These are phyloP conservation scores for Oryzias celebensis DNA, from an alignment of 2,113 vertebrate genomes.

Conservation along the genomic window DNA sequence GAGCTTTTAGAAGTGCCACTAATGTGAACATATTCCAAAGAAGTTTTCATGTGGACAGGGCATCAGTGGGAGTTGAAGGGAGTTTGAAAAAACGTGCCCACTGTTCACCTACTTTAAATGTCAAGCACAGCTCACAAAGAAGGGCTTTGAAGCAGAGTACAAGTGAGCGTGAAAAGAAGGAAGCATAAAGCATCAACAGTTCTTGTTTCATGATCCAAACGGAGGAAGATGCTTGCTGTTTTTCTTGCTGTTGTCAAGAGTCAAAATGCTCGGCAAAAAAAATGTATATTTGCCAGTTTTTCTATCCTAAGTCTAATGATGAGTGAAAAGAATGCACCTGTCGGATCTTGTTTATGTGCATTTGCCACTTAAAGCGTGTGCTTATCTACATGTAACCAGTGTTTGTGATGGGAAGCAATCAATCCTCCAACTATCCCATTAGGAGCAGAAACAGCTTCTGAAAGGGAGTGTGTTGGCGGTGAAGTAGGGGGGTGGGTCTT, in stretches of 20 bases:
- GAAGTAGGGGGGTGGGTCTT: not conserved
- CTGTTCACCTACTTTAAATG: constrained; percentile 18
- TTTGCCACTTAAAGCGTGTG: constrained; percentile 33
- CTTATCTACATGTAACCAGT: constrained; percentile 57
- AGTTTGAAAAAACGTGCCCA: not conserved
- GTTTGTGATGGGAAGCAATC: constrained; percentile 56
- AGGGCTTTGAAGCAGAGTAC: no score
- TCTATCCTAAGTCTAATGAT: constrained; percentile 14
- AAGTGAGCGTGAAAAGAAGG: not conserved
- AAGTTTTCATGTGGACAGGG: not conserved
- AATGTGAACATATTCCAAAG: constrained; percentile 4
- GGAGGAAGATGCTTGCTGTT: not conserved
- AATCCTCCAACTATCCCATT: constrained; percentile 54
- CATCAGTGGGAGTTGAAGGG: not conserved
- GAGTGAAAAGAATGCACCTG: constrained; percentile 7
- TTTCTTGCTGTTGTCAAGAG: not conserved
- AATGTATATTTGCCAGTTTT: constrained; percentile 1
- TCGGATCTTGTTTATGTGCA: constrained; percentile 27
- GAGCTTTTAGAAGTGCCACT: not conserved
- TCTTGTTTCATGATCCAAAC: not conserved
- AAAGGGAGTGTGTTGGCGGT: constrained; percentile 20
- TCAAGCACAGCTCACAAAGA: constrained; percentile 18
- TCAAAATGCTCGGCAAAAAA: constrained; percentile 2
- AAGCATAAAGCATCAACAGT: constrained; percentile 2
- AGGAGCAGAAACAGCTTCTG: constrained; percentile 23